Percentiles rank a stretch among this genome's conserved stretches.
Conservation (phyloP, 2,113 vertebrate genomes). For the Atlantisia rogersi region DNA sequence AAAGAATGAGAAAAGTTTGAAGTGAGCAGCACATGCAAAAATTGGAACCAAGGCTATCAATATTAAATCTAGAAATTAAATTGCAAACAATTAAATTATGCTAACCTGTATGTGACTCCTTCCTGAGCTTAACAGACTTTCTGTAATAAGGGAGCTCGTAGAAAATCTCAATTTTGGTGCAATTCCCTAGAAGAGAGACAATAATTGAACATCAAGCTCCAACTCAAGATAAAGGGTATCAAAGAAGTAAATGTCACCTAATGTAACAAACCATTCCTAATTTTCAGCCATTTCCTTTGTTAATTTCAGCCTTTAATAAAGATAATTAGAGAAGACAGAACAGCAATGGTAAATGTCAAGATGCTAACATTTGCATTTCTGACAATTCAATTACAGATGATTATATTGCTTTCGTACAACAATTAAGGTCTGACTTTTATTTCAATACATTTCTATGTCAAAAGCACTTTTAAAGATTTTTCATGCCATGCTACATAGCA, state of each 20-base stretch:
- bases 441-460: conserved; percentile 59
- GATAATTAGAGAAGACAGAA: conserved; percentile 78
- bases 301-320: conserved; percentile 74
- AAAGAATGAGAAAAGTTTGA: conserved; percentile 39
- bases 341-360: conserved; percentile 73
- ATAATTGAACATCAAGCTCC: conserved; percentile 74
- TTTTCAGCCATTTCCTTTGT: conserved; percentile 70
- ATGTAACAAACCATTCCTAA: conserved; percentile 71
- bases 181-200: conserved; percentile 85
- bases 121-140: conserved; percentile 80
- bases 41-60: conserved; percentile 16
- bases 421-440: conserved; percentile 70
- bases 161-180: conserved; percentile 92
- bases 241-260: conserved; percentile 74
- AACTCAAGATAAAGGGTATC: conserved; percentile 64
- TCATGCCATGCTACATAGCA: conserved; percentile 13
- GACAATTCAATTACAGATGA: conserved; percentile 75
- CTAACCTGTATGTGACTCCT: conserved; percentile 80
- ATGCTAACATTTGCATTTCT: conserved; percentile 76
- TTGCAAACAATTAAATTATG: conserved; percentile 60
- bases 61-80: conserved; percentile 62
- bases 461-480: conserved; percentile 62
- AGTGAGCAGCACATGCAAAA: conserved; percentile 39
- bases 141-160: conserved; percentile 88
- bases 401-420: conserved; percentile 72